Evolutionary conservation across 2,113 vertebrate species (phyloP), one percentile per base, ranked within the genome.

Genomic region (Phasianus colchicus): DNA sequence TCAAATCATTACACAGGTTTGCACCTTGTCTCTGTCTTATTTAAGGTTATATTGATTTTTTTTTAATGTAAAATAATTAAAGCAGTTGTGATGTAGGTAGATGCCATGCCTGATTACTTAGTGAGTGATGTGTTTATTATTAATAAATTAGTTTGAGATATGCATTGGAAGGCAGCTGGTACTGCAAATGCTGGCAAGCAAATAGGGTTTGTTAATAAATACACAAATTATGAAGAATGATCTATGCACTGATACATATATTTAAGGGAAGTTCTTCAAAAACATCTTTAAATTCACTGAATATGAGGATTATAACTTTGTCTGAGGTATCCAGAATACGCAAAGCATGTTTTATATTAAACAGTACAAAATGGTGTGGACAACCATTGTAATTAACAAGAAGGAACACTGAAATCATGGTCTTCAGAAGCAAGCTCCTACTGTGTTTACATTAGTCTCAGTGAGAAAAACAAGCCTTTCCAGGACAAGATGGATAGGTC

Each of bases 251-350:
- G 40, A 43, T 58, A 52, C 4, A 4, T 38, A 67, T 86, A 70
- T 92, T 73, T 77, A 89, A 78, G 76, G 60, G 86, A 80, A 9
- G 15, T 14, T 43, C 32, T 89, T 84, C 60, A 82, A 92, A 86
- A 67, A 15, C 14, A 11, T 30, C 50, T 89, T 48, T 64, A 86
- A 73, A 66, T 64, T 63, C 15, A 7, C 47, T 81, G 79, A 32
- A 65, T 15, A 36, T 29, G 69, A 83, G 24, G 36, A 42, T 47
- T 83, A 48, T 24, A 71, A 7, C 36, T 82, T 85, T 9, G 19
- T 34, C 12, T 64, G 32, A 58, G 11, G 30, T 25, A 30, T 13
- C 38, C 32, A 64, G 54, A 61, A 88, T 40, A 27, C 8, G 47
- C 3, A 48, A 72, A 82, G 13, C 38, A 73, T 8, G 15, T 47